Conservation (phyloP, 1,140 invertebrate species). For the Drosophila trapezifrons region DNA sequence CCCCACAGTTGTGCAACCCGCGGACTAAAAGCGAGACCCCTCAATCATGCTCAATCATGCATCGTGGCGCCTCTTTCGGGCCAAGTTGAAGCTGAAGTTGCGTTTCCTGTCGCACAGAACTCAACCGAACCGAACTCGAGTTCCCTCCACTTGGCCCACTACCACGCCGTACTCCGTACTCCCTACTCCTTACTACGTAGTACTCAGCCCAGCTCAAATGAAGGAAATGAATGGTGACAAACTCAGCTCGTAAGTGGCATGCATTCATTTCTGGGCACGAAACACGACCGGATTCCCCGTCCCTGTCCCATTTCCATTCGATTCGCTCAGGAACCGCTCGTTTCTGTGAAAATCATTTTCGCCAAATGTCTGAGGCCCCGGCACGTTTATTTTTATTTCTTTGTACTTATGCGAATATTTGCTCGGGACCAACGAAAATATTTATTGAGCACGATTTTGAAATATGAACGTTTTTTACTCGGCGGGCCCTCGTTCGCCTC, state of each 20-base stretch:
- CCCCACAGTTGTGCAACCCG: slow-evolving; percentile 54
- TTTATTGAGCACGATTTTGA: slow-evolving; percentile 81
- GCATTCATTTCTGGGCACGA: slow-evolving; percentile 72
- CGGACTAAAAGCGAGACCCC: slow-evolving; percentile 47
- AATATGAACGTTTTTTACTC: slow-evolving; percentile 71
- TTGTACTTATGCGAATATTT: slow-evolving; percentile 52
- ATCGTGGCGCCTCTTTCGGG: slow-evolving; percentile 68
- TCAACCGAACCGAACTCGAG: slow-evolving; percentile 8
- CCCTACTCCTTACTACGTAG: background rate
- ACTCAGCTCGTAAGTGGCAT: slow-evolving; percentile 68
- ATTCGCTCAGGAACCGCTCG: slow-evolving; percentile 54
- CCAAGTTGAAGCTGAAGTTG: slow-evolving; percentile 56
- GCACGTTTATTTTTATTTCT: slow-evolving; percentile 61
- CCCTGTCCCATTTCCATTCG: slow-evolving; percentile 23
- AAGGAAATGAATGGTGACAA: slow-evolving; percentile 74
- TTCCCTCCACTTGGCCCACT: background rate
- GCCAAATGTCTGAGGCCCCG: slow-evolving; percentile 60
- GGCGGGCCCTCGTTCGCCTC: slow-evolving; percentile 48
- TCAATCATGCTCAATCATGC: slow-evolving; percentile 79
- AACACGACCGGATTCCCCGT: slow-evolving; percentile 21
- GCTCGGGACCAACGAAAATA: slow-evolving; percentile 65
- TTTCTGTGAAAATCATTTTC: slow-evolving; percentile 51
- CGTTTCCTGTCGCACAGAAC: slow-evolving; percentile 60
- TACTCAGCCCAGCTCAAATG: slow-evolving; percentile 4
- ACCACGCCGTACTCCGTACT: background rate